These are phyloP conservation scores for Phalacrocorax pelagicus DNA, from an alignment of 2,113 vertebrate species.

Conservation along the genomic window DNA sequence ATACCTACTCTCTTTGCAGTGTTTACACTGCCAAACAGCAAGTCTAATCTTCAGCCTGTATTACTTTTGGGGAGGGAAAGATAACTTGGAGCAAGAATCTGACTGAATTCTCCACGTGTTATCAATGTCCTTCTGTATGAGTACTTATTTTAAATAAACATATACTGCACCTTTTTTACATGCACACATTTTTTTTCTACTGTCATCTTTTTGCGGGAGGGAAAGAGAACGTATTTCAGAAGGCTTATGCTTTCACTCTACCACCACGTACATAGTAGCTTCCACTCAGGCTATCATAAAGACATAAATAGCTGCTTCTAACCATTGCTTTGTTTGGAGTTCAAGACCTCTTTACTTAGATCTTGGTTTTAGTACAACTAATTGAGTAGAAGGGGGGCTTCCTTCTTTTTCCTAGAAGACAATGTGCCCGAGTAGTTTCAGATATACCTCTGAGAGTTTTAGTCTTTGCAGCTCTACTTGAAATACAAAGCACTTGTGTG, in stretches of 20 bases:
- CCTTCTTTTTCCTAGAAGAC: not conserved
- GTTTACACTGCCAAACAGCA: slow-evolving; percentile 2
- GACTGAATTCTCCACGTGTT: not conserved
- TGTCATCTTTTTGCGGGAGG: not conserved
- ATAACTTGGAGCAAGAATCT: not conserved
- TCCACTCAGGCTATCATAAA: not conserved
- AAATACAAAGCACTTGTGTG: not conserved
- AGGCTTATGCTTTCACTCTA: not conserved
- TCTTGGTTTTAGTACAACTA: not conserved
- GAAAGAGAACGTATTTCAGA: not conserved
- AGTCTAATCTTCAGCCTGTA: not conserved
- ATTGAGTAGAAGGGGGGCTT: not conserved
- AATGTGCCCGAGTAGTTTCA: not conserved
- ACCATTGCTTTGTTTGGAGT: not conserved
- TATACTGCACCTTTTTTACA: not conserved
- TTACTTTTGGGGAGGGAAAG: not conserved
- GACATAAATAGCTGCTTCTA: not conserved
- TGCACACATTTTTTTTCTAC: not conserved
- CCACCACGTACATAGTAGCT: not conserved
- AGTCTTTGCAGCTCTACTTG: not conserved
- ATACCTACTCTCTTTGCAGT: not conserved
- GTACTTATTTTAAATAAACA: slow-evolving; percentile 55
- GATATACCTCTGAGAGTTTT: not conserved
- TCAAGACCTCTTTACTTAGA: not conserved
- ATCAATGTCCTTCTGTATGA: not conserved